Percentiles rank a stretch among this genome's conserved stretches.
Evolutionary conservation across 1,140 invertebrate species (phyloP).

Genomic region (Drosophila athabasca): DNA sequence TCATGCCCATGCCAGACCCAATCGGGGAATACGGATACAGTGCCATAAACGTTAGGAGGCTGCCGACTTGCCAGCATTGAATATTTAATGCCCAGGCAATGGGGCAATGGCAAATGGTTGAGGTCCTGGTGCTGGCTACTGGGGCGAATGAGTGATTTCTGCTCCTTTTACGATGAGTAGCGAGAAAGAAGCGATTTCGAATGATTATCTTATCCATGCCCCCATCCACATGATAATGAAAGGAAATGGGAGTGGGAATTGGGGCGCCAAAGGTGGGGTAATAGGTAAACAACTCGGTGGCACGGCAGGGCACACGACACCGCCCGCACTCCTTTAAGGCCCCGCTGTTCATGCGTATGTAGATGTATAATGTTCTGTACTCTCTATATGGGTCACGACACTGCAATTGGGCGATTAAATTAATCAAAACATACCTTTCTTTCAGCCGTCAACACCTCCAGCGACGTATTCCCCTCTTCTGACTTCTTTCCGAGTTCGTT

Average conservation of each 20-base stretch:
- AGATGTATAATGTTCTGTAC: background rate
- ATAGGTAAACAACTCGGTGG: constrained; percentile 67
- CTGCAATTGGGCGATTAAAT: constrained; percentile 55
- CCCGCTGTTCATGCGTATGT: background rate
- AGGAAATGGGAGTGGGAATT: constrained; percentile 9
- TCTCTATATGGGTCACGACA: constrained; percentile 55
- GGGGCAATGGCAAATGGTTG: constrained; percentile 1
- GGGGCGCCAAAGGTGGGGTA: constrained; percentile 5
- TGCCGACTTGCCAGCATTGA: constrained; percentile 36
- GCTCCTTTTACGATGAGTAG: constrained; percentile 35
- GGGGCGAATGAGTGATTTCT: constrained; percentile 71
- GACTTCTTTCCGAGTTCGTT: background rate
- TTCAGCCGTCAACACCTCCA: constrained; percentile 12
- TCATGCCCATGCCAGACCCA: too few species aligned
- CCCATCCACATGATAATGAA: constrained; percentile 4
- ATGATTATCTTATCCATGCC: constrained; percentile 60
- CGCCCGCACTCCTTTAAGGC: background rate
- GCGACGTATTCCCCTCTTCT: background rate
- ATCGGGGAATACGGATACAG: background rate
- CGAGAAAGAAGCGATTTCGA: constrained; percentile 19
- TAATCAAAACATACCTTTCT: constrained; percentile 65
- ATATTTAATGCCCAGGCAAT: constrained; percentile 60
- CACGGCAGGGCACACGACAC: constrained; percentile 24
- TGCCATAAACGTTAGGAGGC: constrained; percentile 16
- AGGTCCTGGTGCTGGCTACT: constrained; percentile 25